Evolutionary conservation across 1,140 invertebrate species (phyloP).

Genomic region (Propsilocerus akamusi): DNA sequence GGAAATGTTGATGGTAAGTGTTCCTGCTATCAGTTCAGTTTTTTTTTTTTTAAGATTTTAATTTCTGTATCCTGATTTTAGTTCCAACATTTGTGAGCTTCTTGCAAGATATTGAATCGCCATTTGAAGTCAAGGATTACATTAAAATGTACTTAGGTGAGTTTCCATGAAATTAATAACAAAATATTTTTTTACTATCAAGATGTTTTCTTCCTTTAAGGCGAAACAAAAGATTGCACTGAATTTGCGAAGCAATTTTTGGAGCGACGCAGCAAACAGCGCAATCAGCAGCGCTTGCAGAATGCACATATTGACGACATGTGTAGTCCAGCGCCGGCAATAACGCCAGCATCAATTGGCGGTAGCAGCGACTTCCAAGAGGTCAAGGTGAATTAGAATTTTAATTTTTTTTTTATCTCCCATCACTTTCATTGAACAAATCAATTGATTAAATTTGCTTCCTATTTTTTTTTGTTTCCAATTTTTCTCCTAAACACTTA

Average conservation of each 20-base stretch:
- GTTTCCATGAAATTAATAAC: constrained; percentile 9
- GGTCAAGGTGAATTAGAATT: constrained; percentile 61
- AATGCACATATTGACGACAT: constrained; percentile 50
- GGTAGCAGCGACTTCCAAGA: constrained; percentile 47
- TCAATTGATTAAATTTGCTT: constrained; percentile 2
- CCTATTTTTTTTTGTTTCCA: neutral
- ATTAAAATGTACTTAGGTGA: constrained; percentile 81
- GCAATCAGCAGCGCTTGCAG: constrained; percentile 24
- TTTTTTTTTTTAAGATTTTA: neutral
- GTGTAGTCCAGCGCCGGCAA: constrained; percentile 73
- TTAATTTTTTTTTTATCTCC: too few species aligned
- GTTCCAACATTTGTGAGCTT: constrained; percentile 86
- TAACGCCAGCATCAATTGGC: constrained; percentile 49
- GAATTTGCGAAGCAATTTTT: constrained; percentile 84
- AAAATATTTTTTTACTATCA: neutral
- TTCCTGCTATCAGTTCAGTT: neutral
- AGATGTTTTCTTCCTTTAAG: constrained; percentile 7
- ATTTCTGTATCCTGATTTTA: constrained; percentile 26
- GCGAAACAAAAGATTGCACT: constrained; percentile 39
- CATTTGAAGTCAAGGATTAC: constrained; percentile 85
- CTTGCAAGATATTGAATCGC: constrained; percentile 79
- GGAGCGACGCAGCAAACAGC: constrained; percentile 51
- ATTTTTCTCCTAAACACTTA: neutral
- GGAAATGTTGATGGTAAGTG: constrained; percentile 65
- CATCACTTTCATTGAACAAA: neutral